Conservation (phyloP, 2,888 invertebrate species). For the Bimastos eiseni region DNA sequence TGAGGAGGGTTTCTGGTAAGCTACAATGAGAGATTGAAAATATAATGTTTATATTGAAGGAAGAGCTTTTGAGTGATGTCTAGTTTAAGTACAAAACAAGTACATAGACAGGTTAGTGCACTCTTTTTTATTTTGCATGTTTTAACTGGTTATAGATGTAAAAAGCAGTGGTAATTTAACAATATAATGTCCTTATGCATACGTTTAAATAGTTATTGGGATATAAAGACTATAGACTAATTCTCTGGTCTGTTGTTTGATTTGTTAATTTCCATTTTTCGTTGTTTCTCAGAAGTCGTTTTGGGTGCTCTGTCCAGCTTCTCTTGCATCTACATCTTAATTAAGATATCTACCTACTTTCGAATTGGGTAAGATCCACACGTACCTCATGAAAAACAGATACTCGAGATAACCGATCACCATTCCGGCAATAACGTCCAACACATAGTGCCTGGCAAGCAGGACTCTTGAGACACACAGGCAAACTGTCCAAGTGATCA, state of each 20-base stretch:
- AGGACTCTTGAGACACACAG: constrained; percentile 24
- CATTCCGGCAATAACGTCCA: constrained; percentile 28
- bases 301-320: background rate
- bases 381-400: background rate
- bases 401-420: constrained; percentile 25
- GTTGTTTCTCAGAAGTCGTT: background rate
- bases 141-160: background rate
- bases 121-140: background rate
- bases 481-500: constrained; percentile 22
- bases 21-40: background rate
- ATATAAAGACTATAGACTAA: background rate
- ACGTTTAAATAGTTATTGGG: background rate
- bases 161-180: background rate
- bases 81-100: background rate
- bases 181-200: background rate
- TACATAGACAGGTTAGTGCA: background rate
- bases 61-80: background rate
- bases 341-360: background rate
- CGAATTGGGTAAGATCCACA: constrained; percentile 16
- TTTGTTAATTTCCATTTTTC: background rate
- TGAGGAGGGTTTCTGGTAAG: background rate
- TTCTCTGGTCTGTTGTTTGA: no score
- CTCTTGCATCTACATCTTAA: background rate
- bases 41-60: background rate
- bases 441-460: constrained; percentile 30